Evolutionary conservation across 1,140 invertebrate genomes (phyloP), one percentile per base, ranked within the genome.

Genomic region (Heliconius melpomene): DNA sequence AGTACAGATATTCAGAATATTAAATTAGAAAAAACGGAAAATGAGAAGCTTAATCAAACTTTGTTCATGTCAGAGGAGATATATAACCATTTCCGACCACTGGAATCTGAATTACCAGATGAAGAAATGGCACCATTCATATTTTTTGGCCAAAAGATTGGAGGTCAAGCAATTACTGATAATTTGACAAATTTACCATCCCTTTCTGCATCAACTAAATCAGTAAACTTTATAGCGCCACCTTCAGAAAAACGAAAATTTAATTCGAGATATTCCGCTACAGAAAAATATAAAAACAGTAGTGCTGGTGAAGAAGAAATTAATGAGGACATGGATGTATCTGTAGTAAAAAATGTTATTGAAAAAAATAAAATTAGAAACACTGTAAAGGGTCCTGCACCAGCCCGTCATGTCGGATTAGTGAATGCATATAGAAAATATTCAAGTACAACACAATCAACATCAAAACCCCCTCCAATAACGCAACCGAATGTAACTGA

Each of bases 91-190:
- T 96, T 96, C 84, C 87, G 95, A 26, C 96, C 96, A 0, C 93
- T 96, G 9, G 96, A 96, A 87, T 93, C 95, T 16, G 96, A 96
- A 85, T 90, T 96, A 66, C 95, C 95, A 0, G 95, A 95, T 46
- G 96, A 96, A 86, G 96, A 96, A 82, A 95, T 96, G 93, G 95
- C 96, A 71, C 96, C 96, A 54, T 97, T 97, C 89, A 91, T 96
- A n/a, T 96, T 95, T 82, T 97, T 97, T 88, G 96, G 96, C 0
- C 96, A 96, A 86, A 96, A 97, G 86, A 79, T 97, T n/a, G 94
- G 91, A 1, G 90, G 92, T 13, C 88, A 79, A 66, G 78, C 83
- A n/a, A 92, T 94, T 38, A 92, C 79, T 80, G 93, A 95, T 79
- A 93, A 94, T 83, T 88, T 94, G 9, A 94, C 91, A 13, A 89